A percentile compares a stretch with the other conserved stretches of the same genome.
Evolutionary conservation across 2,113 vertebrate genomes (phyloP).

Genomic region (Manacus vitellinus): DNA sequence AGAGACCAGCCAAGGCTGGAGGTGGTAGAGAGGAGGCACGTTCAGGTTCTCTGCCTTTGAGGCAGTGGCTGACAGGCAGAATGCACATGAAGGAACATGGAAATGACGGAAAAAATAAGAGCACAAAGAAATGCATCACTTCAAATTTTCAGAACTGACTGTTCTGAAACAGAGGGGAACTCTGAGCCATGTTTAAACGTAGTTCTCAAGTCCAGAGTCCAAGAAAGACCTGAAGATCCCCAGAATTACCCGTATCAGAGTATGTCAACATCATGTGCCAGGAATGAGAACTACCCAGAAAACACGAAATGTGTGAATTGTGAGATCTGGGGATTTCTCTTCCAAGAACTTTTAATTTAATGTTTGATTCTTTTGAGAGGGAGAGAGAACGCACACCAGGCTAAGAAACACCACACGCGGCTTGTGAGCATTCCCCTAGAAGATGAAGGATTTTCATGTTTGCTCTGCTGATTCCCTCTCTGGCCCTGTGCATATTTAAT

Average conservation of each 20-base stretch:
- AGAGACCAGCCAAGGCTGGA: not conserved
- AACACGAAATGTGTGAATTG: not conserved
- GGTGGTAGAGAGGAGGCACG: not conserved
- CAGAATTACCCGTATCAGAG: not conserved
- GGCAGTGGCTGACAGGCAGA: not conserved
- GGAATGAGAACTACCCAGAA: not conserved
- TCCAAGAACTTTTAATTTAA: slow-evolving; percentile 24
- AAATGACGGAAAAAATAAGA: not conserved
- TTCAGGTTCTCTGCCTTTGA: not conserved
- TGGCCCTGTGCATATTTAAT: not conserved
- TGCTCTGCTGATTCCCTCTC: not conserved
- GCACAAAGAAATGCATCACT: not conserved
- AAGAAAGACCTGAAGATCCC: not conserved
- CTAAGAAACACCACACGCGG: not conserved
- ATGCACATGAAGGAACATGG: accelerated
- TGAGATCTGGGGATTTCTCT: not conserved
- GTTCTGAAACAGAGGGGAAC: not conserved
- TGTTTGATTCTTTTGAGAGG: not conserved
- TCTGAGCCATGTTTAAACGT: not conserved
- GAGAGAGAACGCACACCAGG: not conserved
- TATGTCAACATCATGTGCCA: not conserved
- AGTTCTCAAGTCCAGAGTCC: not conserved
- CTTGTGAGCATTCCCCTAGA: not conserved
- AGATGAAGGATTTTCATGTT: slow-evolving; percentile 13
- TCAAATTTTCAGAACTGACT: not conserved